Percentiles rank a stretch among this genome's conserved stretches.
phyloP scores from a whole-genome alignment of 2,888 invertebrate genomes.

The Agrochola litura region DNA sequence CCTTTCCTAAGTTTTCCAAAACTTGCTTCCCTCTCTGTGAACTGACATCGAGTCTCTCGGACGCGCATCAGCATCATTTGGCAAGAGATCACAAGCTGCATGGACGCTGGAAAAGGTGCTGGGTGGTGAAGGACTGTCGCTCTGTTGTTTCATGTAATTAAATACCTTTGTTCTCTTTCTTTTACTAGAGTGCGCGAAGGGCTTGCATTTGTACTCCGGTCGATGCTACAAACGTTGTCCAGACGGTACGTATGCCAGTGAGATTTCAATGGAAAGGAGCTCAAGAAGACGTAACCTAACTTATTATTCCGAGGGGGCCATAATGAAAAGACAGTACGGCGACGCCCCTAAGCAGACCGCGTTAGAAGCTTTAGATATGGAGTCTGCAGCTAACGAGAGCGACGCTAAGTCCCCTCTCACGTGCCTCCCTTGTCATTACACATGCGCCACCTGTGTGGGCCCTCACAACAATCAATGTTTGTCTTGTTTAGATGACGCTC shows the following conservation, averaged over 20 bases:
- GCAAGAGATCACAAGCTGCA: slow-evolving; percentile 84
- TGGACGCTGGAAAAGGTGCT: slow-evolving; percentile 86
- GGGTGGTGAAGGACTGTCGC: slow-evolving; percentile 84
- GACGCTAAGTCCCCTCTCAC: slow-evolving; percentile 77
- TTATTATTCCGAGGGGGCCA: slow-evolving; percentile 75
- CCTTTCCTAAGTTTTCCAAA: slow-evolving; percentile 74
- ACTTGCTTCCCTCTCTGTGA: slow-evolving; percentile 74
- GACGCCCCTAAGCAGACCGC: slow-evolving; percentile 69
- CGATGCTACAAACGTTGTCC: slow-evolving; percentile 92
- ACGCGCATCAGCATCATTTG: slow-evolving; percentile 82
- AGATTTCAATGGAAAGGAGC: slow-evolving; percentile 80
- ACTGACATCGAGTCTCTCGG: slow-evolving; percentile 78
- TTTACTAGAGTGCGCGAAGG: slow-evolving; percentile 92
- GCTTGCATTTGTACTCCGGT: slow-evolving; percentile 91
- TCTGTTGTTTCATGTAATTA: slow-evolving; percentile 78
- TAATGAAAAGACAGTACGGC: slow-evolving; percentile 79
- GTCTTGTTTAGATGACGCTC: slow-evolving; percentile 92
- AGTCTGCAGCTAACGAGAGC: slow-evolving; percentile 70
- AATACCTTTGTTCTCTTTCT: slow-evolving; percentile 84
- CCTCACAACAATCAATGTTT: slow-evolving; percentile 93
- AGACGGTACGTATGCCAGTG: slow-evolving; percentile 86
- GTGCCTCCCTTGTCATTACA: slow-evolving; percentile 93
- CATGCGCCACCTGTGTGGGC: slow-evolving; percentile 93
- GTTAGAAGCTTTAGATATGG: slow-evolving; percentile 84
- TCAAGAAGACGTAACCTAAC: slow-evolving; percentile 86